phyloP scores from a whole-genome alignment of 2,888 invertebrate genomes.

The Cantharis flavilabris region DNA sequence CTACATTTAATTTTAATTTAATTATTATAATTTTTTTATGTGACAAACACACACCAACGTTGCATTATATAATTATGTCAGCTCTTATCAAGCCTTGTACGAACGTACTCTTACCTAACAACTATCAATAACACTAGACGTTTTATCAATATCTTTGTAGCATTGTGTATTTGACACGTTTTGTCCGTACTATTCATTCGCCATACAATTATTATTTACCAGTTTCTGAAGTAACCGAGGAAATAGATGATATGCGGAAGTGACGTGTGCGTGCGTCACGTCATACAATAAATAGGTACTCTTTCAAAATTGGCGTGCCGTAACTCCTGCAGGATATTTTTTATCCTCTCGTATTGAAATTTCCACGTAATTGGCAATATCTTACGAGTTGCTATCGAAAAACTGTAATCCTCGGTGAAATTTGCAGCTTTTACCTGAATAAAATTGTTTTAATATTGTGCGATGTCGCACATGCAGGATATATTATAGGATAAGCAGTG shows the following conservation, averaged over 20 bases:
- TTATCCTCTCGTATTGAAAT: neutral
- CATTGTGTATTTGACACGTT: constrained; percentile 22
- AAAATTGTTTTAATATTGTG: constrained; percentile 14
- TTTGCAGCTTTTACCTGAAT: constrained; percentile 1
- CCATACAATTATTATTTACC: constrained; percentile 26
- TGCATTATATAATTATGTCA: neutral
- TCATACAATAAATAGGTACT: constrained; percentile 27
- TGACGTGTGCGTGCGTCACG: constrained; percentile 34
- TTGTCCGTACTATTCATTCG: constrained; percentile 20
- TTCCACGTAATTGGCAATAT: neutral
- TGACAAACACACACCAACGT: neutral
- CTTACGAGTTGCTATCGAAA: neutral
- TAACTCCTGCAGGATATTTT: constrained; percentile 17
- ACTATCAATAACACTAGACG: constrained; percentile 9
- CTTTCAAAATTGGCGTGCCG: constrained; percentile 30
- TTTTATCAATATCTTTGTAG: constrained; percentile 13
- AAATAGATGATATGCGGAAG: constrained; percentile 32
- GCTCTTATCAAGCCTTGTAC: neutral
- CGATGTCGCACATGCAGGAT: constrained; percentile 6
- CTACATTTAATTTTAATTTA: neutral
- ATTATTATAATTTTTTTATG: neutral
- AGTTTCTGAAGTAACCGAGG: constrained; percentile 26
- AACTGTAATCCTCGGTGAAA: neutral
- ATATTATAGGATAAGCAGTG: constrained; percentile 15
- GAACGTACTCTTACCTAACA: neutral